Evolutionary conservation across 1,140 invertebrate genomes (phyloP).

Genomic region (Andrena cerasifolii): DNA sequence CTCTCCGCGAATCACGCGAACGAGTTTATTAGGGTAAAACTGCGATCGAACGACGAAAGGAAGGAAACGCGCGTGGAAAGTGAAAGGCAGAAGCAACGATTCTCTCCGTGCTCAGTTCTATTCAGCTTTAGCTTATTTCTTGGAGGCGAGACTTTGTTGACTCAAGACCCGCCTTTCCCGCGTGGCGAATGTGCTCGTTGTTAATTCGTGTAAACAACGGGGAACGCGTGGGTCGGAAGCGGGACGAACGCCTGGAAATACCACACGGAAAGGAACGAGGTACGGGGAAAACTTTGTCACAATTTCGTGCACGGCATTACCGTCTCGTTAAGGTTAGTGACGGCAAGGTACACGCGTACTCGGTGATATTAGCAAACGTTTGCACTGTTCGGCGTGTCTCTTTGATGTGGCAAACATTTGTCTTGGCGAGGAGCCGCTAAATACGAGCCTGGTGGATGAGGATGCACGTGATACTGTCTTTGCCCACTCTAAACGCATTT

Average conservation of each 20-base stretch:
- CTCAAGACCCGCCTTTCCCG: slow-evolving; percentile 9
- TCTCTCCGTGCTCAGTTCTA: neutral
- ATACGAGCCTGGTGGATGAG: neutral
- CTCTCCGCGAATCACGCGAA: neutral
- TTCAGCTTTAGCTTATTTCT: slow-evolving; percentile 10
- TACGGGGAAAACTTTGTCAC: neutral
- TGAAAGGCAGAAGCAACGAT: neutral
- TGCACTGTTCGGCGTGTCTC: slow-evolving; percentile 13
- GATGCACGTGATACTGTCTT: neutral
- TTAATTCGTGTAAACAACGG: slow-evolving; percentile 24
- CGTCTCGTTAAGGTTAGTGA: slow-evolving; percentile 3
- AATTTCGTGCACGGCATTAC: neutral
- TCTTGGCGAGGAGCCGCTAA: slow-evolving; percentile 18
- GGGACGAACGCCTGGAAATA: slow-evolving; percentile 18
- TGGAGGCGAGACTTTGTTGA: slow-evolving; percentile 9
- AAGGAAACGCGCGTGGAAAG: no score
- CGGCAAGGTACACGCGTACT: slow-evolving; percentile 15
- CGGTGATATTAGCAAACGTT: slow-evolving; percentile 21
- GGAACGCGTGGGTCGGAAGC: slow-evolving; percentile 1
- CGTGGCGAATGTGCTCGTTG: slow-evolving; percentile 26
- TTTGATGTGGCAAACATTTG: slow-evolving; percentile 47
- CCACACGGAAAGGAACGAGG: neutral
- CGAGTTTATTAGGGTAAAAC: neutral
- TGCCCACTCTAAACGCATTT: neutral
- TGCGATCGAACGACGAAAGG: neutral